phyloP scores from a whole-genome alignment of 2,888 invertebrate genomes.

The Beris chalybata region DNA sequence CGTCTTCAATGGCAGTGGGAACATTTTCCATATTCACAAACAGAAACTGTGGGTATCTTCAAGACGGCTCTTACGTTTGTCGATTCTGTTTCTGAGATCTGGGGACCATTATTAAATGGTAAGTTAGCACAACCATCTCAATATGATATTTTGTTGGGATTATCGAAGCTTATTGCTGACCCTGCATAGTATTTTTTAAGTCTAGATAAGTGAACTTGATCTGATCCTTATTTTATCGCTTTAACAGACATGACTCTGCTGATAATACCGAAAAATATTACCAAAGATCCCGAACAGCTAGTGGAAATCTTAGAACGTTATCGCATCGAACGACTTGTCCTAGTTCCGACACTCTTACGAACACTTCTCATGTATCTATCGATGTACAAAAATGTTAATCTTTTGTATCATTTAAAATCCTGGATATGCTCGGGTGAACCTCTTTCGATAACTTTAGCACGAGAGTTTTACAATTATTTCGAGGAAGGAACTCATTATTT shows the following conservation, averaged over 20 bases:
- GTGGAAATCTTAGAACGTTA: slow-evolving; percentile 69
- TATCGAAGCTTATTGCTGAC: neutral
- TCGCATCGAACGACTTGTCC: slow-evolving; percentile 76
- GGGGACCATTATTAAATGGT: slow-evolving; percentile 79
- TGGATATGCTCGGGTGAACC: slow-evolving; percentile 91
- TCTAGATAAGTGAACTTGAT: neutral
- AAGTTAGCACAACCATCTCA: slow-evolving; percentile 40
- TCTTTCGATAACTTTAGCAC: slow-evolving; percentile 68
- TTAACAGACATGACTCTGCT: slow-evolving; percentile 62
- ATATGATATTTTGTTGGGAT: no score
- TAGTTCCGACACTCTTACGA: slow-evolving; percentile 81
- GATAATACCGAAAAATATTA: slow-evolving; percentile 72
- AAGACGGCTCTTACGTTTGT: slow-evolving; percentile 92
- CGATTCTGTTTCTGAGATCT: slow-evolving; percentile 85
- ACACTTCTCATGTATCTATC: slow-evolving; percentile 76
- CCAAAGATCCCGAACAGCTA: slow-evolving; percentile 77
- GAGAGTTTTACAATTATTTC: slow-evolving; percentile 76
- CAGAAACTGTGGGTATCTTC: slow-evolving; percentile 76
- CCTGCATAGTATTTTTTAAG: neutral
- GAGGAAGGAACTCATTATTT: slow-evolving; percentile 65
- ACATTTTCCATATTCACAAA: slow-evolving; percentile 70
- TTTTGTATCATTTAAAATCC: slow-evolving; percentile 65
- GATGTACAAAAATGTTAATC: slow-evolving; percentile 61
- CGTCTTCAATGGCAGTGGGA: slow-evolving; percentile 88
- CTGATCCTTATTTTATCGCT: neutral